Conservation (phyloP, 2,113 vertebrate species). For the Anolis carolinensis region DNA sequence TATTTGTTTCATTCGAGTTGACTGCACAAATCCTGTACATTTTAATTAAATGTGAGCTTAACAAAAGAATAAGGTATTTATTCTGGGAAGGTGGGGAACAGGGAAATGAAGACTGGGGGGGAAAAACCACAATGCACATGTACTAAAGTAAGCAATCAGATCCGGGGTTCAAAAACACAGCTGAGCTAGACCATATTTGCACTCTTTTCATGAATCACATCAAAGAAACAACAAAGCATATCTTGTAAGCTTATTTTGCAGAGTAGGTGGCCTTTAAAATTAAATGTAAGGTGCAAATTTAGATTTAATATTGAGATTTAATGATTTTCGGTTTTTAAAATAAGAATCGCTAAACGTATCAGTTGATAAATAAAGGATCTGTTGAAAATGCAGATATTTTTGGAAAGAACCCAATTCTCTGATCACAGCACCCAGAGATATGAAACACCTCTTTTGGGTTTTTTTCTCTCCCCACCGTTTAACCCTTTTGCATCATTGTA, state of each 20-base stretch:
- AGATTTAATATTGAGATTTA: constrained; percentile 69
- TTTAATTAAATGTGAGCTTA: constrained; percentile 91
- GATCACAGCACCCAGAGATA: constrained; percentile 73
- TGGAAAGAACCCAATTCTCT: constrained; percentile 75
- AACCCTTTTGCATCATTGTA: constrained; percentile 62
- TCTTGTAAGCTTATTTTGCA: constrained; percentile 61
- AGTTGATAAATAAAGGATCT: constrained; percentile 73
- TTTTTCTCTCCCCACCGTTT: constrained; percentile 56
- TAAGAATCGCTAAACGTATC: constrained; percentile 59
- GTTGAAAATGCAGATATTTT: constrained; percentile 71
- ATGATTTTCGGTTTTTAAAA: constrained; percentile 68
- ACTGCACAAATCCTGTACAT: constrained; percentile 86
- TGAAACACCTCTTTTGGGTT: constrained; percentile 77
- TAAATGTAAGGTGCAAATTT: constrained; percentile 69
- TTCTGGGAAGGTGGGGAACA: constrained; percentile 67
- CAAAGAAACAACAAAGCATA: constrained; percentile 69
- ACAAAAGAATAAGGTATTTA: constrained; percentile 84
- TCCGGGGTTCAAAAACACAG: constrained; percentile 53
- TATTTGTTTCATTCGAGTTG: constrained; percentile 86
- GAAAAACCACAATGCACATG: constrained; percentile 50
- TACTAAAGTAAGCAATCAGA: constrained; percentile 66
- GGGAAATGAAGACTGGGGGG: constrained; percentile 69
- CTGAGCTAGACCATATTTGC: constrained; percentile 44
- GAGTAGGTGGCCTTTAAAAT: constrained; percentile 64
- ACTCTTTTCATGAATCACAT: constrained; percentile 52